phyloP scores from a whole-genome alignment of 2,888 invertebrate genomes.

The Philhelius pedissequus region DNA sequence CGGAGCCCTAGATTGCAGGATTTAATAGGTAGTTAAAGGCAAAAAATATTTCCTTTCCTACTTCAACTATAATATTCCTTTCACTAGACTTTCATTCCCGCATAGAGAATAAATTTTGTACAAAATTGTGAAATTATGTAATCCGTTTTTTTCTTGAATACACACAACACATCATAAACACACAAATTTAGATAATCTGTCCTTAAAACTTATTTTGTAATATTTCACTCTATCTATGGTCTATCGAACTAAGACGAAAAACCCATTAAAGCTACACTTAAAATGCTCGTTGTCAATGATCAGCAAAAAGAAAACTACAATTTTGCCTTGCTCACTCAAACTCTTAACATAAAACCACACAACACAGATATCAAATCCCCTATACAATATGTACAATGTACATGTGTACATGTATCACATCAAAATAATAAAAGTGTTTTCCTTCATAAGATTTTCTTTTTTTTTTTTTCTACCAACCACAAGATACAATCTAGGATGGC shows the following conservation, averaged over 20 bases:
- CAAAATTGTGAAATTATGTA: too few species aligned
- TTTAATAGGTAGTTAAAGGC: too few species aligned
- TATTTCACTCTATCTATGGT: not conserved
- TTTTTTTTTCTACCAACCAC: not conserved
- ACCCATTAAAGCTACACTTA: slow-evolving; percentile 17
- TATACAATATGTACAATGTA: not conserved
- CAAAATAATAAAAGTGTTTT: slow-evolving; percentile 33
- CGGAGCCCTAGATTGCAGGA: too few species aligned
- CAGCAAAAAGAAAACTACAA: slow-evolving; percentile 11
- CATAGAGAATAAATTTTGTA: too few species aligned
- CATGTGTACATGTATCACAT: not conserved
- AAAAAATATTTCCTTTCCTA: too few species aligned
- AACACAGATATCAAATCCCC: not conserved
- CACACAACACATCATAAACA: too few species aligned
- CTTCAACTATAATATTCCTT: too few species aligned
- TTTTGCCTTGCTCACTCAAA: not conserved
- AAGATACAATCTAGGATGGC: slow-evolving; percentile 42
- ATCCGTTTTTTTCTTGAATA: too few species aligned
- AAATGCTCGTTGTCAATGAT: slow-evolving; percentile 26
- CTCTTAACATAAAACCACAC: not conserved
- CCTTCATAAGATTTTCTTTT: slow-evolving; percentile 9
- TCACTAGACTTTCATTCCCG: too few species aligned
- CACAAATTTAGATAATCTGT: too few species aligned
- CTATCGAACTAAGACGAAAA: slow-evolving; percentile 14
- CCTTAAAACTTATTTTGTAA: too few species aligned